Conservation (phyloP, 2,888 invertebrate genomes). For the Vesta saturnalis region DNA sequence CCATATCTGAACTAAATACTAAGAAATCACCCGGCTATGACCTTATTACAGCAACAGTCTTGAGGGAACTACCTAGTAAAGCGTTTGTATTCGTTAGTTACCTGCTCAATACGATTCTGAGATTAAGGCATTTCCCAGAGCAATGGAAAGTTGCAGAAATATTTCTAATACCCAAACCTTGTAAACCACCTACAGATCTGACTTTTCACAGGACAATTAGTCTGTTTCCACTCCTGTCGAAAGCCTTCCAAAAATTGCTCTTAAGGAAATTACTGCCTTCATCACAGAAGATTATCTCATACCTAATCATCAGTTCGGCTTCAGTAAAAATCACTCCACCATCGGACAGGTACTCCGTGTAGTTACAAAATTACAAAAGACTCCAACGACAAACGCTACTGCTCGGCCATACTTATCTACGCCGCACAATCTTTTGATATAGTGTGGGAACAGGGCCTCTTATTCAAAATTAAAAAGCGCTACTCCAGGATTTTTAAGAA, state of each 20-base stretch:
- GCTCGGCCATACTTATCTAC: too few relatives aligned
- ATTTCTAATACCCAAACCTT: not conserved
- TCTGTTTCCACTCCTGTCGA: not conserved
- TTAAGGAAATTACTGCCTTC: not conserved
- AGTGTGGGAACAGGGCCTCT: not conserved
- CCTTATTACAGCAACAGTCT: too few relatives aligned
- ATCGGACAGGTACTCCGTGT: not conserved
- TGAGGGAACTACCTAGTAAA: too few relatives aligned
- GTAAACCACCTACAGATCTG: too few relatives aligned
- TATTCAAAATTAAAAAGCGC: not conserved
- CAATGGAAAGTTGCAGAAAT: not conserved
- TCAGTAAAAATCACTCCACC: not conserved
- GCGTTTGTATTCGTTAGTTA: not conserved
- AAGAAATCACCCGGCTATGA: too few relatives aligned
- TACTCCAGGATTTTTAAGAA: not conserved
- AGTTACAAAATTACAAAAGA: not conserved
- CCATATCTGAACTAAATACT: too few relatives aligned
- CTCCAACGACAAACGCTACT: too few relatives aligned
- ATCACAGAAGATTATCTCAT: not conserved
- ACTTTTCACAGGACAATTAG: not conserved
- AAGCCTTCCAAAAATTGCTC: not conserved
- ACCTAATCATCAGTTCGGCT: not conserved
- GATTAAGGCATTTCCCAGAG: not conserved
- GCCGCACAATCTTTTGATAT: not conserved
- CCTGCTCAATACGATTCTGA: not conserved